Conservation (phyloP, 2,797 vertebrate species). For the Protosalanx chinensis region DNA sequence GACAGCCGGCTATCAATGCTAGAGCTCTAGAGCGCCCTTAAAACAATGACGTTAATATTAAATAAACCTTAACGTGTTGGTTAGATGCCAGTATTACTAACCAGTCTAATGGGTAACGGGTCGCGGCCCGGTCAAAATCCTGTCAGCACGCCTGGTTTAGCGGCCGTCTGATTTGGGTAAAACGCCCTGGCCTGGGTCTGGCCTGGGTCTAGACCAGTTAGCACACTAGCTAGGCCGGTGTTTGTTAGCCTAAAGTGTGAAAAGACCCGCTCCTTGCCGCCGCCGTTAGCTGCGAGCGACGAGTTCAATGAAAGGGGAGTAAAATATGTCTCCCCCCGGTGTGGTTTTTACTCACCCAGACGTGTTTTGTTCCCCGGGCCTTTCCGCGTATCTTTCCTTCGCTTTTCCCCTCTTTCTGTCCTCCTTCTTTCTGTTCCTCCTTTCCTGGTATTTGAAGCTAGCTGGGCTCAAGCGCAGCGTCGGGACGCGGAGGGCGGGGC, state of each 20-base stretch:
- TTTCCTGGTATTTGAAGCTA: slow-evolving; percentile 63
- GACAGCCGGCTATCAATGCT: neutral
- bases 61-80: neutral
- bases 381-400: slow-evolving; percentile 29
- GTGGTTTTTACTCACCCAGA: slow-evolving; percentile 49
- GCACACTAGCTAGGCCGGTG: too few species aligned
- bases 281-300: slow-evolving; percentile 44
- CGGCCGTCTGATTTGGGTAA: too few species aligned
- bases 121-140: too few species aligned
- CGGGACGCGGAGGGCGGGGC: slow-evolving; percentile 66
- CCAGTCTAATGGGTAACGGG: too few species aligned
- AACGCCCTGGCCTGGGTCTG: too few species aligned
- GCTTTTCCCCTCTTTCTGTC: slow-evolving; percentile 46
- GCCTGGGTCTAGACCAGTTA: too few species aligned
- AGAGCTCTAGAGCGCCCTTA: neutral
- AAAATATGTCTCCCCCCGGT: neutral
- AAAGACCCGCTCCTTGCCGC: slow-evolving; percentile 62
- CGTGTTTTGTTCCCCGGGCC: slow-evolving; percentile 21
- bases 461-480: slow-evolving; percentile 60
- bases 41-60: neutral
- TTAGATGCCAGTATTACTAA: neutral
- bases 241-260: too few species aligned
- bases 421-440: slow-evolving; percentile 50
- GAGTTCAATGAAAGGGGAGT: neutral
- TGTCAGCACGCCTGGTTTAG: too few species aligned